phyloP scores from a whole-genome alignment of 2,888 invertebrate genomes.

The Tanypteryx hageni region DNA sequence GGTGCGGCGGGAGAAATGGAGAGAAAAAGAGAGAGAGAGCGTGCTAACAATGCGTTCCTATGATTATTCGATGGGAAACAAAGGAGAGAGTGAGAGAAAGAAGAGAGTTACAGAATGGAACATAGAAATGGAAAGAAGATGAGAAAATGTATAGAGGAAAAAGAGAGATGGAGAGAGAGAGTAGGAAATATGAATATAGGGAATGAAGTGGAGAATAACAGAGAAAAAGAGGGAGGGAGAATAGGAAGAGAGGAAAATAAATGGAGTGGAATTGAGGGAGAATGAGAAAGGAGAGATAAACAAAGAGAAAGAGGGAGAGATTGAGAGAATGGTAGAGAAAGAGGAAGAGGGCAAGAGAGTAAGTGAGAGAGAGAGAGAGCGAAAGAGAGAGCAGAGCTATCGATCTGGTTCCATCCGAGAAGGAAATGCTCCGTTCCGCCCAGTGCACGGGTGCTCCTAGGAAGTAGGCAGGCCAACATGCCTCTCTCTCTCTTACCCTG shows the following conservation, averaged over 20 bases:
- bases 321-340: slow-evolving; percentile 22
- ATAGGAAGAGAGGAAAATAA: not conserved
- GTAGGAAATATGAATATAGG: not conserved
- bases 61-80: not conserved
- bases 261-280: not conserved
- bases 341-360: not conserved
- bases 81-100: not conserved
- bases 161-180: slow-evolving; percentile 34
- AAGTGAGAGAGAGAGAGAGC: not conserved
- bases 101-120: not conserved
- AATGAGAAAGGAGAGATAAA: not conserved
- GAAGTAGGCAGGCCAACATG: slow-evolving; percentile 3
- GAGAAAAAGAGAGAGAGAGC: not conserved
- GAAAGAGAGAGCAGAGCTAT: not conserved
- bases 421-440: not conserved
- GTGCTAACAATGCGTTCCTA: not conserved
- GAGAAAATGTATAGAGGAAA: not conserved
- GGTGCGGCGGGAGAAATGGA: not conserved
- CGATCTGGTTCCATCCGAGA: not conserved
- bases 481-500: not conserved
- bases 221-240: not conserved
- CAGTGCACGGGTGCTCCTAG: slow-evolving; percentile 14
- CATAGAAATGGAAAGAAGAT: not conserved
- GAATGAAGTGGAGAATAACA: slow-evolving; percentile 5
- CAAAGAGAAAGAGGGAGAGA: slow-evolving; percentile 37